Evolutionary conservation across 92 coral and sea anemone species (phyloP), one percentile per base, ranked within the genome.

Genomic region (Chrysogorgia sp.): DNA sequence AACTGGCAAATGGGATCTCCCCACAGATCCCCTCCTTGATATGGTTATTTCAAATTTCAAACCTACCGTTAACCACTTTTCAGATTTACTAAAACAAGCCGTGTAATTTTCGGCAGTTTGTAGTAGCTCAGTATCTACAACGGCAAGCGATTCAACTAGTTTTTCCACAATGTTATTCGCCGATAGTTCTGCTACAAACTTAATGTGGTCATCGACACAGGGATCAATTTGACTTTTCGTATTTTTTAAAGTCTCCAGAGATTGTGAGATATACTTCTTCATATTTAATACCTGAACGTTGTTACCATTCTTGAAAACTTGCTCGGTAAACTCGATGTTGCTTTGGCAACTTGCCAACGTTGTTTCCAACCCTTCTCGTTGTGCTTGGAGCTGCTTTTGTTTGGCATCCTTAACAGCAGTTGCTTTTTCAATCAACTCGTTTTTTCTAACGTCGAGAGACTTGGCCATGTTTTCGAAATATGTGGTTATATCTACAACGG

Each of bases 261-360:
- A 66, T 12, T 40, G 58, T 35, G 87, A 34, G 33, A 86, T 86
- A 20, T 86, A 86, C 21, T 66, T 66, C 48, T 85, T 90, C 37
- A 90, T 52, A 22, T 86, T 71, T 57, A 89, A 50, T 24, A 86
- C 63, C 8, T 86, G 82, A 8, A 89, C 84, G 22, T 86, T 60
- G 40, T 77, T 82, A 19, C 85, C 88, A 83, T 83, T 74, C 52
- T 70, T 61, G 15, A 86, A 66, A 4, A 78, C 82, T 35, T 76
- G 74, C 33, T 86, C 80, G 1, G 88, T 75, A 59, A 89, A 89
- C 41, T 74, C 86, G 13, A 74, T 67, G 70, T 81, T 47, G 43
- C 88, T 86, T 23, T 55, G 40, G 1, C 82, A 72, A 48, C 82
- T 74, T 37, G 62, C 83, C 14, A 83, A 47, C 41, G 74, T 80